Evolutionary conservation across 2,113 vertebrate genomes (phyloP).

Genomic region (Notarius quadriscutis): DNA sequence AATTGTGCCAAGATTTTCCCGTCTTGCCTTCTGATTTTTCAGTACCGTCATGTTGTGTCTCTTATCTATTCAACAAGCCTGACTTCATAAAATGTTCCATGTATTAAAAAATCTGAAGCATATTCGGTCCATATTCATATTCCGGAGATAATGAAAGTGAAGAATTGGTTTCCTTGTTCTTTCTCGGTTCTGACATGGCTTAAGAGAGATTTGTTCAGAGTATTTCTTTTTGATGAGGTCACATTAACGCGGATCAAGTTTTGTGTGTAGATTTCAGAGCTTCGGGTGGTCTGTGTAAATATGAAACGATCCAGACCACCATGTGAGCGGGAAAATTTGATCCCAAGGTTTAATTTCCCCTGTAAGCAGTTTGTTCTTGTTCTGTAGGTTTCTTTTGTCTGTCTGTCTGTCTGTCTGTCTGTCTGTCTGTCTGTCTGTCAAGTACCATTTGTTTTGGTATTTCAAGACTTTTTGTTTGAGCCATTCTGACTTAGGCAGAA

Average conservation of each 20-base stretch:
- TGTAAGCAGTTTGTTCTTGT: not conserved
- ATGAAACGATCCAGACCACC: not conserved
- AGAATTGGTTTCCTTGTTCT: not conserved
- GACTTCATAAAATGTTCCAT: not conserved
- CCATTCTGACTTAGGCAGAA: not conserved
- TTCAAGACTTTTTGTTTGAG: not conserved
- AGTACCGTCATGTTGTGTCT: not conserved
- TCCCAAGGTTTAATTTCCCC: not conserved
- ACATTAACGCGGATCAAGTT: not conserved
- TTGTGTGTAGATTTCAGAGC: not conserved
- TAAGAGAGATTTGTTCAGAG: not conserved
- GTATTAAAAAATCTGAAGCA: not conserved
- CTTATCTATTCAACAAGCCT: not conserved
- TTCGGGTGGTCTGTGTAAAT: not conserved
- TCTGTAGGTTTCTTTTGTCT: not conserved
- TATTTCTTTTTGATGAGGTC: not conserved
- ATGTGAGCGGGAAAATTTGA: not conserved
- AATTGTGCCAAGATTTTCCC: slow-evolving; percentile 36
- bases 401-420: too few relatives aligned
- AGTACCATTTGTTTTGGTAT: not conserved
- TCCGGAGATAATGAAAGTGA: not conserved
- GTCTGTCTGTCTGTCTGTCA: not conserved
- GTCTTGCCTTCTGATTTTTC: slow-evolving; percentile 31
- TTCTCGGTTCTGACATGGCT: not conserved
- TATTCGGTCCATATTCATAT: not conserved